Percentiles rank a stretch among this genome's conserved stretches.
Conservation (phyloP, 2,888 invertebrate genomes). For the Apomyelois bistriatella region DNA sequence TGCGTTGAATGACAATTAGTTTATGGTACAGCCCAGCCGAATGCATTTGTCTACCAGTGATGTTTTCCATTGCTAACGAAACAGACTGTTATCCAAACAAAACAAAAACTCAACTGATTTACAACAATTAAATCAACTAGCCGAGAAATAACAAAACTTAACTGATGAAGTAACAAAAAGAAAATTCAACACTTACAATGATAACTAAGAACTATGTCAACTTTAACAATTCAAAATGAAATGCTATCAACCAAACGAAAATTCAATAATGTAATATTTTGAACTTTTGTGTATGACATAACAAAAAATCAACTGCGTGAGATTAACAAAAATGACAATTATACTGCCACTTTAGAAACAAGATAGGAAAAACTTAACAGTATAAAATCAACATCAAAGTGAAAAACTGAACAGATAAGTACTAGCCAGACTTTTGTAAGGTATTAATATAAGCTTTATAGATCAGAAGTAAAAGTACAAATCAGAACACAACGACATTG, state of each 20-base stretch:
- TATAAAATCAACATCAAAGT: neutral
- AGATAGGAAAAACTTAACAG: slow-evolving; percentile 17
- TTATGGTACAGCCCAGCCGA: neutral
- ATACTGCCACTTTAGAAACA: slow-evolving; percentile 10
- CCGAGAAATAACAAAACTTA: slow-evolving; percentile 11
- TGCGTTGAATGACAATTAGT: too few species aligned
- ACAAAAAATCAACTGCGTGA: neutral
- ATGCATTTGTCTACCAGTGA: too few species aligned
- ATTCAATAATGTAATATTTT: neutral
- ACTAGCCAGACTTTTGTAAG: too few species aligned
- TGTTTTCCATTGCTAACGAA: too few species aligned
- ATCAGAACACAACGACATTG: too few species aligned
- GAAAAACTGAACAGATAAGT: neutral
- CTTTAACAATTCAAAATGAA: too few species aligned
- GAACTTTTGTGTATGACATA: neutral
- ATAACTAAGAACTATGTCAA: too few species aligned
- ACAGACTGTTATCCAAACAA: neutral
- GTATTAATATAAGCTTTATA: too few species aligned
- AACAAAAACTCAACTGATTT: slow-evolving; percentile 25
- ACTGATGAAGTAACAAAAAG: slow-evolving; percentile 21
- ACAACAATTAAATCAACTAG: slow-evolving; percentile 31
- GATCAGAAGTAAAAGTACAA: too few species aligned
- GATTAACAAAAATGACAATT: slow-evolving; percentile 24
- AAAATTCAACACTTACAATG: slow-evolving; percentile 27
- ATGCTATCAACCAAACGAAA: slow-evolving; percentile 26